A percentile compares a stretch with the other conserved stretches of the same genome.
Conservation (phyloP, 2,888 invertebrate genomes). For the Caenorhabditis imperialis region DNA sequence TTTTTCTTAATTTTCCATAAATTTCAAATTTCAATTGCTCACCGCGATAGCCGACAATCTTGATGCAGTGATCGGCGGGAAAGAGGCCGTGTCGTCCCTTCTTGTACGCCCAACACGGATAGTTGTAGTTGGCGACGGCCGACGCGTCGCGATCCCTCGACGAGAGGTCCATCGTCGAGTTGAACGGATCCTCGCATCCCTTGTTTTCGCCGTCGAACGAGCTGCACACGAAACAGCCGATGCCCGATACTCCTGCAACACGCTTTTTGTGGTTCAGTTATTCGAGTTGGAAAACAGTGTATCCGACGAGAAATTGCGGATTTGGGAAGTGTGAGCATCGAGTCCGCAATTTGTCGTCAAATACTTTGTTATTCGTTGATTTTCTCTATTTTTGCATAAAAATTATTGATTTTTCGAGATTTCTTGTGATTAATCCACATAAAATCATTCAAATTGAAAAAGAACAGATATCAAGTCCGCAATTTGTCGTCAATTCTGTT, state of each 20-base stretch:
- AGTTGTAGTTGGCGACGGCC: constrained; percentile 82
- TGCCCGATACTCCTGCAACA: constrained; percentile 78
- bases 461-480: no score
- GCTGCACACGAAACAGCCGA: constrained; percentile 97
- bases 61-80: constrained; percentile 96
- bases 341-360: no score
- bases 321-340: no score
- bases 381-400: no score
- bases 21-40: constrained; percentile 72
- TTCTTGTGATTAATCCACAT: no score
- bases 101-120: constrained; percentile 93
- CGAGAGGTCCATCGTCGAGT: constrained; percentile 75
- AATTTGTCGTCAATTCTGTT: no score
- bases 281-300: no score
- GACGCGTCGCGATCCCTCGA: constrained; percentile 58
- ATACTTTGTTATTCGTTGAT: no score
- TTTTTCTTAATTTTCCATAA: not conserved
- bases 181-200: constrained; percentile 89
- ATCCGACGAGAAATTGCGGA: no score
- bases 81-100: constrained; percentile 93
- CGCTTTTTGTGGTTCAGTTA: no score
- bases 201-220: constrained; percentile 90
- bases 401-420: no score
- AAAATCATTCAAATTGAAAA: no score
- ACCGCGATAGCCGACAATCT: constrained; percentile 93